phyloP scores from a whole-genome alignment of 2,797 vertebrate species.

The Erethizon dorsatum region DNA sequence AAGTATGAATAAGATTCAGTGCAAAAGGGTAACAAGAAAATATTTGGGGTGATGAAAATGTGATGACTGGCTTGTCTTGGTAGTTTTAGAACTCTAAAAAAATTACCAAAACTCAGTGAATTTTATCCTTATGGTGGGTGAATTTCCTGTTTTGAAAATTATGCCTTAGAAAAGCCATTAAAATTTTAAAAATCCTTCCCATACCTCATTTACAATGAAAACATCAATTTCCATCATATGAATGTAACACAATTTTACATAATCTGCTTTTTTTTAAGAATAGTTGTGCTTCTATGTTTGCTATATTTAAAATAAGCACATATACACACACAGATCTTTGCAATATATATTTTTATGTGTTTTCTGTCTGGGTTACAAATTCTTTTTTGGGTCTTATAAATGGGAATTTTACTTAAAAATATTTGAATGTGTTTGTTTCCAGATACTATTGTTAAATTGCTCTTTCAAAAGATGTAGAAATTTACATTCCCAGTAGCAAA shows the following conservation, averaged over 20 bases:
- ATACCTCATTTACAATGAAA: conserved; percentile 30
- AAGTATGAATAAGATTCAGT: not conserved
- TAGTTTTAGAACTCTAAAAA: not conserved
- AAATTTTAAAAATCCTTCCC: not conserved
- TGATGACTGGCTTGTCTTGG: not conserved
- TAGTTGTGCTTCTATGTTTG: conserved; percentile 50
- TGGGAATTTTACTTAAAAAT: conserved; percentile 58
- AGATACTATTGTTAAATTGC: conserved; percentile 45
- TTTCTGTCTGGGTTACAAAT: conserved; percentile 23
- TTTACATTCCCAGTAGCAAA: conserved; percentile 55
- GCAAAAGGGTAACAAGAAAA: not conserved
- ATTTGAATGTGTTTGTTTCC: conserved; percentile 49
- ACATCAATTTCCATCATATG: conserved; percentile 8
- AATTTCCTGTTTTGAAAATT: conserved; percentile 4
- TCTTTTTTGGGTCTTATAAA: conserved; percentile 49
- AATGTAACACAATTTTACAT: not conserved
- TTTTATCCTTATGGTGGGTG: not conserved
- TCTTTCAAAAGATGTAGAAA: conserved; percentile 64
- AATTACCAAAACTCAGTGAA: not conserved
- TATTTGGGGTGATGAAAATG: not conserved
- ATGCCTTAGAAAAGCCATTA: not conserved
- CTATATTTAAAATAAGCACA: not conserved
- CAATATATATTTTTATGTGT: not conserved
- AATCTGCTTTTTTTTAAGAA: conserved; percentile 6
- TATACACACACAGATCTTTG: not conserved